Evolutionary conservation across 2,113 vertebrate species (phyloP).

Genomic region (Apodemus speciosus): DNA sequence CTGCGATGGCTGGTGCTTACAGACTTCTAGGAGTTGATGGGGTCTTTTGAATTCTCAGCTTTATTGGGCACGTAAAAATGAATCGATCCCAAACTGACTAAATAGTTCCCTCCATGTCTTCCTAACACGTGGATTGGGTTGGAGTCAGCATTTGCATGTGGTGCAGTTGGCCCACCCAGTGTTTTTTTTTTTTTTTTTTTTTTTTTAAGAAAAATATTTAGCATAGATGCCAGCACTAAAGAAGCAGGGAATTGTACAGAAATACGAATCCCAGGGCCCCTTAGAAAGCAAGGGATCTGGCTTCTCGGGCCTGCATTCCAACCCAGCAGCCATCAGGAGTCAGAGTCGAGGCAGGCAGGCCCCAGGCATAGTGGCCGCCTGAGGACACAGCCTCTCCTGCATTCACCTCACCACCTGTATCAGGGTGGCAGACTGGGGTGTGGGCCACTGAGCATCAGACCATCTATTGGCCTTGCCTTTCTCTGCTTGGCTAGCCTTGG

Average conservation of each 20-base stretch:
- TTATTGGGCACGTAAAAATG: slow-evolving; percentile 55
- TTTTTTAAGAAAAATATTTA: slow-evolving; percentile 40
- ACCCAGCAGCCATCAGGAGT: not conserved
- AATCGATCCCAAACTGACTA: slow-evolving; percentile 54
- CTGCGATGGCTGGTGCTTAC: slow-evolving; percentile 49
- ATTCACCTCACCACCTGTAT: rapidly evolving
- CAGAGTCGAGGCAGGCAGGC: not conserved
- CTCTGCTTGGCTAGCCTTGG: not conserved
- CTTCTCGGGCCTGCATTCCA: not conserved
- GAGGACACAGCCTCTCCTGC: rapidly evolving
- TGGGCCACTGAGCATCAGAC: rapidly evolving
- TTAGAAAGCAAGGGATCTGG: slow-evolving; percentile 41
- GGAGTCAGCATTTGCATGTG: too few species aligned
- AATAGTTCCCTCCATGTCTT: slow-evolving; percentile 19
- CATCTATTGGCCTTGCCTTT: not conserved
- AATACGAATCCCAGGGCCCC: slow-evolving; percentile 56
- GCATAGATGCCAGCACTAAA: slow-evolving; percentile 56
- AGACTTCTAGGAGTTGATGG: slow-evolving; percentile 62
- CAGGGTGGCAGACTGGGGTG: not conserved
- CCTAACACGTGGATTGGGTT: slow-evolving; percentile 61
- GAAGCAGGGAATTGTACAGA: slow-evolving; percentile 50
- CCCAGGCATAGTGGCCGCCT: rapidly evolving
- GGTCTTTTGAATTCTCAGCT: slow-evolving; percentile 58
- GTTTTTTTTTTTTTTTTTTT: not conserved
- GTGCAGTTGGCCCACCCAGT: slow-evolving; percentile 65